Evolutionary conservation across 2,888 invertebrate genomes (phyloP).

Genomic region (Acrobasis repandana): DNA sequence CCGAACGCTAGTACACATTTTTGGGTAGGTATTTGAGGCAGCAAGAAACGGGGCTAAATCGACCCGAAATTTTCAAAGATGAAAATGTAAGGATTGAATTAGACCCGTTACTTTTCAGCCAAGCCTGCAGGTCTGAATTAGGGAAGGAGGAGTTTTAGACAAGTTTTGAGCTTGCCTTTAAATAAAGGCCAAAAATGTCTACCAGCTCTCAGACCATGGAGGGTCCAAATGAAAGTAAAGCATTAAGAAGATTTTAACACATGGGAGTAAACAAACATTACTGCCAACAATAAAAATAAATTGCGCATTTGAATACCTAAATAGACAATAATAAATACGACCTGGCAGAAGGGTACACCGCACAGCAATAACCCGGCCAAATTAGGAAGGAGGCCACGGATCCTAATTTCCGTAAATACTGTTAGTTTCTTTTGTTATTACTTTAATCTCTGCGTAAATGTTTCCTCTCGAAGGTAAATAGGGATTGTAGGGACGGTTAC

Average conservation of each 20-base stretch:
- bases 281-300: conserved; percentile 3
- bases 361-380: conserved; percentile 31
- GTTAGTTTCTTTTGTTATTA: conserved; percentile 33
- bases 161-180: too few species aligned
- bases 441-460: conserved; percentile 33
- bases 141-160: too few species aligned
- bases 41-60: too few species aligned
- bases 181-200: too few species aligned
- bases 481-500: conserved; percentile 20
- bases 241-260: neutral
- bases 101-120: too few species aligned
- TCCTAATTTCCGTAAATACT: conserved; percentile 32
- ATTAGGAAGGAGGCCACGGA: conserved; percentile 30
- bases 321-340: conserved; percentile 17
- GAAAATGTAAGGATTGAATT: too few species aligned
- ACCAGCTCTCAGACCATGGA: too few species aligned
- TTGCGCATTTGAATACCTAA: conserved; percentile 15
- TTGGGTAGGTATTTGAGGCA: too few species aligned
- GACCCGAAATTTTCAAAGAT: too few species aligned
- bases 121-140: too few species aligned
- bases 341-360: conserved; percentile 27
- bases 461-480: conserved; percentile 28
- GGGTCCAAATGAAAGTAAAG: too few species aligned
- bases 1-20: too few species aligned
- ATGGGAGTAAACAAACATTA: neutral